phyloP scores from a whole-genome alignment of 1,140 invertebrate species.

The Eriosoma lanigerum region DNA sequence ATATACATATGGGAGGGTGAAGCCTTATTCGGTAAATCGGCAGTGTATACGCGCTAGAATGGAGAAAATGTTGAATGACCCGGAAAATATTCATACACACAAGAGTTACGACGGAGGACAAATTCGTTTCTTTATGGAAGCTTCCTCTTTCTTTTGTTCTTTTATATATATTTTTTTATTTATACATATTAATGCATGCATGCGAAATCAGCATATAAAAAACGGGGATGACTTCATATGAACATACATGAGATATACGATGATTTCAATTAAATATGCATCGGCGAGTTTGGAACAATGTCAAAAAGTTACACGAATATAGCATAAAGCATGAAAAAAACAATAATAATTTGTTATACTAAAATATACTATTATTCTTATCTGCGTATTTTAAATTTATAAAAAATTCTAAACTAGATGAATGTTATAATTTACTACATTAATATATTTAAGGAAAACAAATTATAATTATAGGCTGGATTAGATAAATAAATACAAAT shows the following conservation, averaged over 20 bases:
- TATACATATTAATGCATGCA: background rate
- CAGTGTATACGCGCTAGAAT: constrained; percentile 5
- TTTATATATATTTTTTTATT: background rate
- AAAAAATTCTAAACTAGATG: too few species aligned
- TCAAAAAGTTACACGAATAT: constrained; percentile 15
- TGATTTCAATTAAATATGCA: constrained; percentile 29
- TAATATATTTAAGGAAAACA: too few species aligned
- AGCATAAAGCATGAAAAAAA: background rate
- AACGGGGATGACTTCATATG: background rate
- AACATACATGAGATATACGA: too few species aligned
- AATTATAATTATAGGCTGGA: too few species aligned
- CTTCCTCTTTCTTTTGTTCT: constrained; percentile 35
- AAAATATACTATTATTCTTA: background rate
- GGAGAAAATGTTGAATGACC: constrained; percentile 48
- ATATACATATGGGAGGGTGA: constrained; percentile 38
- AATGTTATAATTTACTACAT: too few species aligned
- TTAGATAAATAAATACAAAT: too few species aligned
- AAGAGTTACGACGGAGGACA: constrained; percentile 29
- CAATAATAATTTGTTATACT: background rate
- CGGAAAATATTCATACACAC: constrained; percentile 42
- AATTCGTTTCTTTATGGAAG: constrained; percentile 39
- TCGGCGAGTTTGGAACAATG: constrained; percentile 35
- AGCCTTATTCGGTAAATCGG: constrained; percentile 3
- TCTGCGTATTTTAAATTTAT: too few species aligned
- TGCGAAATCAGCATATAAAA: constrained; percentile 24